Evolutionary conservation across 2,113 vertebrate genomes (phyloP).

Genomic region (Phylloscopus whistleri): DNA sequence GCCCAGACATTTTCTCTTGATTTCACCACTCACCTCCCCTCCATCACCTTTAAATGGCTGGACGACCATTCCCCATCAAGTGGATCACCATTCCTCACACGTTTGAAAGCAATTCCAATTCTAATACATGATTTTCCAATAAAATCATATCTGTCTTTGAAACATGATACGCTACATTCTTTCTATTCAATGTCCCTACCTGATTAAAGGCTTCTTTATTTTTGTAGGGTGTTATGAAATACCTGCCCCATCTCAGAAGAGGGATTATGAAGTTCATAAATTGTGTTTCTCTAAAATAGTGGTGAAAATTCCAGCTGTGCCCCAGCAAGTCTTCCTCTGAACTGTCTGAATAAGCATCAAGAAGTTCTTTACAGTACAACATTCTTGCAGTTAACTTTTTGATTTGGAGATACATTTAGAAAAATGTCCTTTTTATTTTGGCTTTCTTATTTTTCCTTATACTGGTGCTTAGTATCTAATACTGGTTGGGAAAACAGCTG

Average conservation of each 20-base stretch:
- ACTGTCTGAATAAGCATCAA: not conserved
- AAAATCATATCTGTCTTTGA: not conserved
- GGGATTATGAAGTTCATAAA: not conserved
- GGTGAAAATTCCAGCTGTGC: not conserved
- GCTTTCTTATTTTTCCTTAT: not conserved
- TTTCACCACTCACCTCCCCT: not conserved
- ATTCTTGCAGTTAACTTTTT: not conserved
- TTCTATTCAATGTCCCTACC: not conserved
- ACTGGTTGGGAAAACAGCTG: not conserved
- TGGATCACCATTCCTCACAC: not conserved
- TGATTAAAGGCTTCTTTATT: not conserved
- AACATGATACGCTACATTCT: not conserved
- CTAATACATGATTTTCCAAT: not conserved
- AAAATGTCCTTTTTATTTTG: not conserved
- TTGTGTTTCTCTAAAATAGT: not conserved
- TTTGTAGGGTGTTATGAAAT: not conserved
- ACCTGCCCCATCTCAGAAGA: not conserved
- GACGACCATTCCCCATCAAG: fast-evolving
- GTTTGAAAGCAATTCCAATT: not conserved
- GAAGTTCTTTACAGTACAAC: not conserved
- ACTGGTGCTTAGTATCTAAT: not conserved
- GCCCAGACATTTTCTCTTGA: not conserved
- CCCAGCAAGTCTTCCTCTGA: not conserved
- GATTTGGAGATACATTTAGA: not conserved
- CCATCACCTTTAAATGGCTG: not conserved